Base-by-base conservation (phyloP, 2,888 invertebrate genomes). In the Amiota communis region DNA sequence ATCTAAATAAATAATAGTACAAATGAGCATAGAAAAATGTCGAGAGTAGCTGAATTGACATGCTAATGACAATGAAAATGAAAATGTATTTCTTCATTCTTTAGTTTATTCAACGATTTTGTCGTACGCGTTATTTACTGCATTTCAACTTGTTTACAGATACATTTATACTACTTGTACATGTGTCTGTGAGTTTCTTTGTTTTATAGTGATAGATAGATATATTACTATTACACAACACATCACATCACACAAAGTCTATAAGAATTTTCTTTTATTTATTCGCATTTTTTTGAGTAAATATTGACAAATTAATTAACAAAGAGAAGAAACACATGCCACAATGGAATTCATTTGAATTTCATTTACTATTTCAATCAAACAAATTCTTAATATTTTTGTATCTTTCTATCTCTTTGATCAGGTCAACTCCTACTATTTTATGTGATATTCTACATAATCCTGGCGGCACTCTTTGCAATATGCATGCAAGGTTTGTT, bases 391-490 rank as follows among this genome's bases (percentile, higher is more conserved):
- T 61, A 12, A 3, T 8, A 20, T 23, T 12, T 61, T 10, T 23
- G 10, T 46, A 15, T 65, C 13, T 65, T 17, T 65, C 17, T 59
- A 11, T 63, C 63, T 71, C 61, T 74, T 46, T 71, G n/a, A 93
- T 36, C 92, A 97, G 97, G 93, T 76, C 94, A 96, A 88, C 93
- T 97, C 75, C 86, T 95, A 23, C 78, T 94, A 0, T 99, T 98
- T 92, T 99, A 98, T 91, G 78, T 92, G 63, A 92, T 97, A 78
- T 98, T 98, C 92, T 98, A 97, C 91, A 91, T 93, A 67, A 93
- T 93, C 74, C 91, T 99, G 87, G 95, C 95, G 15, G 93, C 94
- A 9, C 91, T 98, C 85, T 98, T 97, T 89, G 92, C 95, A 0
- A 93, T 96, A 70, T 97, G 97, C 89, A 93, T 98, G 93, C 93